Conservation (phyloP, 2,888 invertebrate genomes). For the Drosophila dives region DNA sequence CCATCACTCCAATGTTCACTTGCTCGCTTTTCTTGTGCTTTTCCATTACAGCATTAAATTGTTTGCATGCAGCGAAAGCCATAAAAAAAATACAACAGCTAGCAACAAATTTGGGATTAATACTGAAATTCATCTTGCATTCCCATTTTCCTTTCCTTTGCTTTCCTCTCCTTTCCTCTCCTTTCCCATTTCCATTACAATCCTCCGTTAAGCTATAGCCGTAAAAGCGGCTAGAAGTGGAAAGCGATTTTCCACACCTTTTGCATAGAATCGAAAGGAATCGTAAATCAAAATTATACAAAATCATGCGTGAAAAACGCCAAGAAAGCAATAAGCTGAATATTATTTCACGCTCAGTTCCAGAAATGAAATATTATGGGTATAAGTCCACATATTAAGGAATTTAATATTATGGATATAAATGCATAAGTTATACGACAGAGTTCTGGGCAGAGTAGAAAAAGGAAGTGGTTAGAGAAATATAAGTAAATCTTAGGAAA, state of each 20-base stretch:
- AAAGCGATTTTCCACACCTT: slow-evolving; percentile 53
- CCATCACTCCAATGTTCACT: background rate
- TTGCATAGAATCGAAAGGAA: slow-evolving; percentile 24
- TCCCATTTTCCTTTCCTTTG: background rate
- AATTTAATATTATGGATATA: background rate
- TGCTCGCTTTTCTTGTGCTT: slow-evolving; percentile 3
- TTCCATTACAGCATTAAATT: slow-evolving; percentile 57
- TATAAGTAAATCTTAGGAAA: background rate
- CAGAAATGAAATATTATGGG: background rate
- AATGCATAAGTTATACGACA: no score
- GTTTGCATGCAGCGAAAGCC: slow-evolving; percentile 66
- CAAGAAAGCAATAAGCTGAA: slow-evolving; percentile 5
- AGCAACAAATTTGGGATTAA: slow-evolving; percentile 75
- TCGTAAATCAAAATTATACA: slow-evolving; percentile 50
- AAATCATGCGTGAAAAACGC: slow-evolving; percentile 44
- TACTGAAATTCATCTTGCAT: slow-evolving; percentile 33
- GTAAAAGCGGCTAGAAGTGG: slow-evolving; percentile 35
- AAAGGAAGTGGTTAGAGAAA: background rate
- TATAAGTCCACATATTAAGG: background rate
- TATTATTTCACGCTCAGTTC: slow-evolving; percentile 28
- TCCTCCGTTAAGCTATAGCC: slow-evolving; percentile 10
- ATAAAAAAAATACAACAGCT: slow-evolving; percentile 67
- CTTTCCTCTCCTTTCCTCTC: no score
- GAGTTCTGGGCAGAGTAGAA: background rate
- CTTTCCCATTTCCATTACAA: background rate